A percentile compares a stretch with the other conserved stretches of the same genome.
phyloP scores from a whole-genome alignment of 2,113 vertebrate genomes.

The Amazona vittata region DNA sequence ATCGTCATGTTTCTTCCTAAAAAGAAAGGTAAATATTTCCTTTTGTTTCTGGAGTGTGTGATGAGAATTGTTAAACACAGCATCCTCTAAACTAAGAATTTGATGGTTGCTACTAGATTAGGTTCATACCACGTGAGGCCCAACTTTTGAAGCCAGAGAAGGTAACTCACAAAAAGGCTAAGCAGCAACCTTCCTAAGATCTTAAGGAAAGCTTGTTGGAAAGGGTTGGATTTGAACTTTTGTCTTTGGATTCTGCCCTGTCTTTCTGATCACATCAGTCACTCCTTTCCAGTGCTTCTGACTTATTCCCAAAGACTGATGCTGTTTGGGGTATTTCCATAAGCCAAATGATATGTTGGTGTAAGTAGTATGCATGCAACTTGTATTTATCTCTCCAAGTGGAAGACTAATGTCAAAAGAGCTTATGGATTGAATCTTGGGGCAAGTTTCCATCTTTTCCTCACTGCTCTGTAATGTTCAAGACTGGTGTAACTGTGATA shows the following conservation, averaged over 20 bases:
- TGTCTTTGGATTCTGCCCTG: background rate
- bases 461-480: background rate
- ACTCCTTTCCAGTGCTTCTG: background rate
- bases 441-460: background rate
- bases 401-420: background rate
- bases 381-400: background rate
- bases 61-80: background rate
- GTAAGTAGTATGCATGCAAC: background rate
- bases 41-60: background rate
- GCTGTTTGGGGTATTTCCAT: background rate
- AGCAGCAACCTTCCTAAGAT: background rate
- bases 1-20: conserved; percentile 81
- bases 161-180: background rate
- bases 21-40: conserved; percentile 74
- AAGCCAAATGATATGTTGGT: background rate
- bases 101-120: background rate
- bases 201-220: background rate
- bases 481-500: background rate
- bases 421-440: background rate
- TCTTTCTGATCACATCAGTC: background rate
- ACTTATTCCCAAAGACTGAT: background rate
- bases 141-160: background rate
- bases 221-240: background rate
- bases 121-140: fast-evolving
- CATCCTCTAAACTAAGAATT: background rate